Conservation (phyloP, 1,140 invertebrate genomes). For the Nomia melanderi region DNA sequence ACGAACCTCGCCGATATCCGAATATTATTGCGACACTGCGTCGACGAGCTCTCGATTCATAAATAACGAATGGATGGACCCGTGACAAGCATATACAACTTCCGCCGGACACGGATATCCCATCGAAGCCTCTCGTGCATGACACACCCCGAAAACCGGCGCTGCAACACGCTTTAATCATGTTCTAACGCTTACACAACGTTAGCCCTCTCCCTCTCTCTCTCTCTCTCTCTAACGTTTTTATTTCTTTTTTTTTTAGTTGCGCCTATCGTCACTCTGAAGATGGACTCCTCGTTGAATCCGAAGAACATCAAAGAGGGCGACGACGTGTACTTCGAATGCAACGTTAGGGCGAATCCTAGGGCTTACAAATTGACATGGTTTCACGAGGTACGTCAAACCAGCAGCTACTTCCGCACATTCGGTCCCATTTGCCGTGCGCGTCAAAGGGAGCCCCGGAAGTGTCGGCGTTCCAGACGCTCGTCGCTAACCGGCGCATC, state of each 20-base stretch:
- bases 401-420: neutral
- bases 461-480: neutral
- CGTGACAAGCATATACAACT: neutral
- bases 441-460: neutral
- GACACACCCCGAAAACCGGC: neutral
- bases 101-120: neutral
- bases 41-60: slow-evolving; percentile 30
- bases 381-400: slow-evolving; percentile 82
- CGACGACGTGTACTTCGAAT: slow-evolving; percentile 79
- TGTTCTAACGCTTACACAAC: slow-evolving; percentile 8
- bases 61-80: slow-evolving; percentile 43
- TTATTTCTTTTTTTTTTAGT: slow-evolving; percentile 73
- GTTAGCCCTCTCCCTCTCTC: neutral
- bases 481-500: no score
- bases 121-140: neutral
- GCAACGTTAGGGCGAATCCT: slow-evolving; percentile 84
- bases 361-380: slow-evolving; percentile 82
- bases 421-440: no score
- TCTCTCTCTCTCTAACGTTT: no score
- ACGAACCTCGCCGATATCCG: slow-evolving; percentile 36
- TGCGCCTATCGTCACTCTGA: slow-evolving; percentile 80
- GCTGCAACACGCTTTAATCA: neutral
- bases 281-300: slow-evolving; percentile 81
- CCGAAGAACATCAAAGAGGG: slow-evolving; percentile 83
- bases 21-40: slow-evolving; percentile 42